Evolutionary conservation across 2,797 vertebrate genomes (phyloP), one percentile per base, ranked within the genome.

Genomic region (Cryptoblepharus egeriae): DNA sequence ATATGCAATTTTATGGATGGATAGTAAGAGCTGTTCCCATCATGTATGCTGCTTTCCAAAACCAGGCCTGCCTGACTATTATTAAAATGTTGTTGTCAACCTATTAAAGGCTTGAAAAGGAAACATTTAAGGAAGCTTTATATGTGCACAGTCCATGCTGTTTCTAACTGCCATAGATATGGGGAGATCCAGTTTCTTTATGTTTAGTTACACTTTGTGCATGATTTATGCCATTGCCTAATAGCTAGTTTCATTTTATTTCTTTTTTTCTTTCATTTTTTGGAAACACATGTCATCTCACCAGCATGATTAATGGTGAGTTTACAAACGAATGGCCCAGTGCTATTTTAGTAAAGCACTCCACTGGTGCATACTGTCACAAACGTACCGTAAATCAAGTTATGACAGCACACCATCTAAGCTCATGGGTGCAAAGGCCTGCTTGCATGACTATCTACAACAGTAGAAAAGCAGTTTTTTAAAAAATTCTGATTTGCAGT

Each of bases 1-100:
- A 92, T 91, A 93, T 85, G 0, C 84, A 86, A 77, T 68, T 83
- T 89, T 84, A 28, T 93, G 93, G 92, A 89, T 68, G 20, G 79
- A 83, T 90, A 92, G 92, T 93, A 94, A 92, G 37, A 92, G 85
- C 85, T 89, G 81, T 90, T 94, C 92, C 90, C 88, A 39, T 89
- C 88, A 39, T 89, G 85, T 87, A 84, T 61, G 0, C 42, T 81
- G 85, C 87, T 88, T 92, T 91, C 93, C 92, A 94, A 90, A 92
- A 79, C 87, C 76, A 88, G 90, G 89, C 90, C 92, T 91, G 91
- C 81, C 92, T 80, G 86, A 80, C 89, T 93, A 91, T 93, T 93
- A 93, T 93, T 93, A 93, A 93, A 93, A 93, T 89, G 92, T 90
- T 92, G 86, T 85, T 94, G 90, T 93, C 92, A 92, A 91, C 89